Evolutionary conservation across 2,113 vertebrate genomes (phyloP), one percentile per base, ranked within the genome.

Genomic region (Mormyrus lacerda): DNA sequence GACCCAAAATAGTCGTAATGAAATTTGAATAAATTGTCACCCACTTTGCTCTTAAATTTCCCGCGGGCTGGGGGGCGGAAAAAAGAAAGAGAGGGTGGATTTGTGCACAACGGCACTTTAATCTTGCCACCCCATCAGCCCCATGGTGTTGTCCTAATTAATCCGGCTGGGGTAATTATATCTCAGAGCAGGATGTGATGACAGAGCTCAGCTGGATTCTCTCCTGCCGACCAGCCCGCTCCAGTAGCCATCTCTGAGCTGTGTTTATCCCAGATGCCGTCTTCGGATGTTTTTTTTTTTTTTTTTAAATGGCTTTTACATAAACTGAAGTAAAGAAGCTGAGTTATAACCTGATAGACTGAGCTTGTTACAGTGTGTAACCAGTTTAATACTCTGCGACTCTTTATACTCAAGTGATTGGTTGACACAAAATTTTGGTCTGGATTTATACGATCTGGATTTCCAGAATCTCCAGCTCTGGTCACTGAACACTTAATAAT

Each of bases 91-190:
- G 89, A 90, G 91, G 91, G 89, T 88, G 91, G 90, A 90, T 93
- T 91, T 92, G 91, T 90, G 92, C 90, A 89, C 90, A 91, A 89
- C 76, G 88, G 31, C 83, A 85, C 90, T 91, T 87, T 93, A 91
- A 91, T 92, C 89, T 89, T 50, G 35, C 58, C 88, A 88, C 90
- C 90, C 91, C 90, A 92, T 92, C 90, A 91, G 91, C 91, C 91
- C 90, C 88, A 88, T 89, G 91, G 91, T 91, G 89, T 90, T 90
- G 88, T 91, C 88, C 90, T 90, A 91, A 91, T 93, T 90, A 90
- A 90, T 92, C 89, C 88, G 89, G 89, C 85, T 76, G 88, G 91
- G 90, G 91, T 93, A 93, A 93, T 93, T 93, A 92, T 92, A 90
- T 92, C 91, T 91, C 88, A 90, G 84, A 89, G 89, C 89, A 90